phyloP scores from a whole-genome alignment of 2,797 vertebrate species.

The Spinibarbus caldwelli region DNA sequence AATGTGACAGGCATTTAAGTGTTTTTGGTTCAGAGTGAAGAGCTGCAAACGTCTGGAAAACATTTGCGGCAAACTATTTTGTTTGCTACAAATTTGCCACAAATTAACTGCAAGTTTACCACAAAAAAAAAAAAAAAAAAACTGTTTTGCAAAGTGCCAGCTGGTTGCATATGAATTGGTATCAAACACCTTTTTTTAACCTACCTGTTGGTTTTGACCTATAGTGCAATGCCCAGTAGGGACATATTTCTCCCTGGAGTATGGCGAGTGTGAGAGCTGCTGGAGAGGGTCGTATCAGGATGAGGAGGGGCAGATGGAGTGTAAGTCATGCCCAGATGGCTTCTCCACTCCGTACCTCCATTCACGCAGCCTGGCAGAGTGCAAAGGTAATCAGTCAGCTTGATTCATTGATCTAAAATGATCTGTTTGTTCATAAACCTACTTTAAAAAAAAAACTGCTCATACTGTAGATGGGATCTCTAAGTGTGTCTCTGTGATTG shows the following conservation, averaged over 20 bases:
- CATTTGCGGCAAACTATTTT: background rate
- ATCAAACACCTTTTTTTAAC: background rate
- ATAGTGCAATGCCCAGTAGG: conserved; percentile 95
- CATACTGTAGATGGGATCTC: background rate
- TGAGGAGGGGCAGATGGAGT: conserved; percentile 92
- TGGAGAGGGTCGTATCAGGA: conserved; percentile 93
- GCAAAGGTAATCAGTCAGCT: conserved; percentile 83
- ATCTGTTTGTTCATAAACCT: background rate
- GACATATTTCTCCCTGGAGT: conserved; percentile 91
- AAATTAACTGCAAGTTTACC: background rate
- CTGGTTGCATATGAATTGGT: conserved; percentile 1
- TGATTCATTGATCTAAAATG: background rate
- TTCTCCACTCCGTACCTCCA: conserved; percentile 93
- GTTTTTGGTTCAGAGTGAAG: background rate
- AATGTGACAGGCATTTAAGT: background rate
- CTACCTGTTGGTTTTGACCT: conserved; percentile 42
- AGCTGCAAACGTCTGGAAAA: background rate
- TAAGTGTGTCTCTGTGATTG: conserved; percentile 24
- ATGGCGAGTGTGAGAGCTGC: conserved; percentile 92
- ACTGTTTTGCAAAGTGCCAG: background rate
- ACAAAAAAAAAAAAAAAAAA: no score
- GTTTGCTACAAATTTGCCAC: no score
- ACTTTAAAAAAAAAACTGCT: background rate
- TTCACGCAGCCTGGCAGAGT: conserved; percentile 88
- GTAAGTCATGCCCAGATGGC: conserved; percentile 87